Base-by-base conservation (phyloP, 2,113 vertebrate genomes). In the Propithecus coquereli region DNA sequence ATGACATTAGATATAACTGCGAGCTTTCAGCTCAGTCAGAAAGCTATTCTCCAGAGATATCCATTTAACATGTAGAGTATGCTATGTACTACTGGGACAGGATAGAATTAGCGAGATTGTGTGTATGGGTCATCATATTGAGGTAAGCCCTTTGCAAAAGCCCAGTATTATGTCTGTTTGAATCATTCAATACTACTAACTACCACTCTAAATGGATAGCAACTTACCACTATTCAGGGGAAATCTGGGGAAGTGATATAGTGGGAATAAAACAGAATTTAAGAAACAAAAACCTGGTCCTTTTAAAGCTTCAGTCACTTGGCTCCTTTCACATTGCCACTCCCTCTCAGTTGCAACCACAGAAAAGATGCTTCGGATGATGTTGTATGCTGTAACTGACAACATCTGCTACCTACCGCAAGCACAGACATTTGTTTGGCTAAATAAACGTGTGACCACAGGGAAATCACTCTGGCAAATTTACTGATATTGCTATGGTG, bases 401-500 rank as follows among this genome's bases (percentile, higher is more conserved):
- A 97, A 88, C 77, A 96, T 97, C 94, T 98, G 96, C 95, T 92
- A 89, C 81, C 86, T 97, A 91, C 92, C 32, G 11, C 71, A 85
- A 95, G 63, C 57, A 73, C 50, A 59, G 47, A 17, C 83, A 93
- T 98, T 98, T 97, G 66, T 98, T 98, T 97, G 92, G 65, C 85
- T 92, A 97, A 98, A 97, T 63, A 95, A 98, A 98, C 97, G 95
- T 91, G 32, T 7, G 65, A 92, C 96, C 71, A 88, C 8, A 34
- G 95, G 95, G 95, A 98, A 93, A 94, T 97, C 96, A 97, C 93
- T 88, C 74, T 93, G 86, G 90, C 0, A 95, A 97, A 97, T 97
- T 97, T 97, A 94, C 85, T 97, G 96, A 89, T 1, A 59, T 74
- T 81, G 87, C 65, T 40, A 34, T 50, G 85, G 74, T 68, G 10